Evolutionary conservation across 2,888 invertebrate species (phyloP).

Genomic region (Empis livida): DNA sequence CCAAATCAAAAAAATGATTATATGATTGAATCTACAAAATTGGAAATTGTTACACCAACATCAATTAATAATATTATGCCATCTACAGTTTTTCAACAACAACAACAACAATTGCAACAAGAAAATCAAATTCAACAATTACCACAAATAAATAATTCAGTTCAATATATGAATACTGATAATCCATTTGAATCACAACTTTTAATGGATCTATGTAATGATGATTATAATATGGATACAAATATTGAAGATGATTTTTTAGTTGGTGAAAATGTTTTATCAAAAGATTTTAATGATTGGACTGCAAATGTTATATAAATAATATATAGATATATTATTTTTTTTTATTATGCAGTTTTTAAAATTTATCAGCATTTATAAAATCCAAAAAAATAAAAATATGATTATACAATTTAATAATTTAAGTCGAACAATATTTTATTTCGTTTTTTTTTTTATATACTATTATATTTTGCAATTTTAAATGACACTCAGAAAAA

Average conservation of each 20-base stretch:
- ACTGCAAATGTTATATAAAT: background rate
- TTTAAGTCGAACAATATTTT: too few relatives aligned
- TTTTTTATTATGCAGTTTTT: too few relatives aligned
- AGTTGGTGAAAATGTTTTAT: background rate
- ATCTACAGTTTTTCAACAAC: background rate
- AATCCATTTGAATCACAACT: conserved; percentile 21
- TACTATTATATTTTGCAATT: too few relatives aligned
- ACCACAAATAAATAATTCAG: background rate
- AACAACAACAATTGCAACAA: background rate
- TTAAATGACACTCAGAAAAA: too few relatives aligned
- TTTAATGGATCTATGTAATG: conserved; percentile 29
- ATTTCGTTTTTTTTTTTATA: too few relatives aligned
- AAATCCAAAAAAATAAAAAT: too few relatives aligned
- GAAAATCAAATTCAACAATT: background rate
- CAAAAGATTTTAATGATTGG: background rate
- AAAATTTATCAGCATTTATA: too few relatives aligned
- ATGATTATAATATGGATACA: conserved; percentile 25
- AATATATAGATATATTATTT: background rate
- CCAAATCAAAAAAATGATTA: background rate
- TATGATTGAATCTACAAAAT: background rate
- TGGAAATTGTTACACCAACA: background rate
- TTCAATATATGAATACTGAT: background rate
- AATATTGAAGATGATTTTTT: background rate
- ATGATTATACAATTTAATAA: too few relatives aligned
- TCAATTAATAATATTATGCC: background rate